phyloP scores from a whole-genome alignment of 2,797 vertebrate genomes.

The Hydrophis major region DNA sequence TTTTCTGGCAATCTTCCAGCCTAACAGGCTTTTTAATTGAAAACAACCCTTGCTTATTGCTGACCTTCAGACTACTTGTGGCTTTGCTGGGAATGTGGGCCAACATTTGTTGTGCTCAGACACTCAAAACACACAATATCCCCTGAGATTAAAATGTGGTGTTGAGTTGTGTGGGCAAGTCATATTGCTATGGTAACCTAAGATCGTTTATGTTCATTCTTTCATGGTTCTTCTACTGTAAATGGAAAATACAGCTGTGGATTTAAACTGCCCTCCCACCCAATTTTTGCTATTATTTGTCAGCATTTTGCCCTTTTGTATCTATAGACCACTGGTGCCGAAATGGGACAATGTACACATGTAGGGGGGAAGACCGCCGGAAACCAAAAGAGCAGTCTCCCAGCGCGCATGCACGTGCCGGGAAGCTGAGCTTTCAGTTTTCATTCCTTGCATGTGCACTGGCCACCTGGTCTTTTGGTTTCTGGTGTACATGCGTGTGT shows the following conservation, averaged over 20 bases:
- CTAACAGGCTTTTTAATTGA: constrained; percentile 55
- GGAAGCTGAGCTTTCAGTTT: too few relatives aligned
- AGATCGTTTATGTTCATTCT: constrained; percentile 39
- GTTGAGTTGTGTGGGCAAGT: constrained; percentile 22
- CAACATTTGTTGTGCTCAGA: constrained; percentile 32
- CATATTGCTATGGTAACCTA: constrained; percentile 23
- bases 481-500: too few relatives aligned
- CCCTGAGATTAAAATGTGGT: constrained; percentile 11
- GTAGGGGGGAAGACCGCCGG: too few relatives aligned
- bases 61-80: constrained; percentile 54
- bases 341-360: too few relatives aligned
- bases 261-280: constrained; percentile 16
- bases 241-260: constrained; percentile 42
- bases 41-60: constrained; percentile 52
- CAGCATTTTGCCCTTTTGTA: constrained; percentile 23
- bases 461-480: too few relatives aligned
- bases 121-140: constrained; percentile 25
- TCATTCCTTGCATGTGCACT: accelerated
- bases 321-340: background rate
- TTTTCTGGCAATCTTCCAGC: constrained; percentile 51
- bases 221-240: background rate
- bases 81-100: constrained; percentile 46
- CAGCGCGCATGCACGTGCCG: too few relatives aligned
- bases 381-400: too few relatives aligned
- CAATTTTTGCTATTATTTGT: constrained; percentile 42